Percentiles rank a stretch among this genome's conserved stretches.
phyloP scores from a whole-genome alignment of 1,140 invertebrate genomes.

The Propsilocerus akamusi region DNA sequence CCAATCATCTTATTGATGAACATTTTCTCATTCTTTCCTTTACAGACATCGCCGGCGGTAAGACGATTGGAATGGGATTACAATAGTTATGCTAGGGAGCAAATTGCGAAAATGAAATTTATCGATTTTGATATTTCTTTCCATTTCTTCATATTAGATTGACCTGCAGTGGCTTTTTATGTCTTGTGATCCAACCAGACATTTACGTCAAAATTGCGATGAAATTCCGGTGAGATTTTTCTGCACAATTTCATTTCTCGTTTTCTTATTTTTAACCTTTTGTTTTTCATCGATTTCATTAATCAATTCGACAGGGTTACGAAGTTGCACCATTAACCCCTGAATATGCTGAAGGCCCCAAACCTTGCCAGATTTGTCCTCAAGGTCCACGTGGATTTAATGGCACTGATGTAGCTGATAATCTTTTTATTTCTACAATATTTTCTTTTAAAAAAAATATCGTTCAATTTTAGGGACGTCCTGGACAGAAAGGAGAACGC shows the following conservation, averaged over 20 bases:
- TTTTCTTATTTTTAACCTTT: too few species aligned
- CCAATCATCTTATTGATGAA: background rate
- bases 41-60: background rate
- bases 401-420: conserved; percentile 28
- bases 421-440: background rate
- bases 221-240: conserved; percentile 38
- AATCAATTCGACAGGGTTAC: background rate
- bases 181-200: conserved; percentile 53
- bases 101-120: background rate
- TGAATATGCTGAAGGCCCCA: conserved; percentile 12
- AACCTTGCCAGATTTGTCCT: conserved; percentile 29
- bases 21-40: background rate
- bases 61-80: background rate
- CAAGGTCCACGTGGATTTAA: conserved; percentile 36
- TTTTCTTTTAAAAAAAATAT: background rate
- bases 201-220: conserved; percentile 46
- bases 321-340: background rate
- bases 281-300: background rate
- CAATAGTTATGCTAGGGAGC: background rate
- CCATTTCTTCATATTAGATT: conserved; percentile 30
- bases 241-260: background rate
- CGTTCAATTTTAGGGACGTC: background rate
- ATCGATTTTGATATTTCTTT: too few species aligned
- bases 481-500: background rate
- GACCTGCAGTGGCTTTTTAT: conserved; percentile 67